Percentiles rank a stretch among this genome's conserved stretches.
Evolutionary conservation across 2,113 vertebrate genomes (phyloP).

Genomic region (Stigmatopora nigra): DNA sequence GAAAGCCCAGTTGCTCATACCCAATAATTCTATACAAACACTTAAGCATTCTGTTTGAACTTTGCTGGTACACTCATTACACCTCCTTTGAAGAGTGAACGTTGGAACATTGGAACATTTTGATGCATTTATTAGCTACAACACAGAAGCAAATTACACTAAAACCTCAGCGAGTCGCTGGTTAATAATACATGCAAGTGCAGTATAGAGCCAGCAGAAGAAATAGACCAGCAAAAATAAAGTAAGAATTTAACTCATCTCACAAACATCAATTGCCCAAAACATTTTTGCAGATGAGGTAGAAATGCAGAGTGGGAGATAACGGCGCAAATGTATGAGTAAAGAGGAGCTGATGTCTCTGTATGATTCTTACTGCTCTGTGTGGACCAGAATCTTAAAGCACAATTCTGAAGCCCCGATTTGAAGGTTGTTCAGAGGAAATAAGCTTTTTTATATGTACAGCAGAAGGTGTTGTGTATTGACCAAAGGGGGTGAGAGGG

Average conservation of each 20-base stretch:
- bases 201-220: constrained; percentile 40
- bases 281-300: constrained; percentile 48
- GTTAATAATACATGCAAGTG: constrained; percentile 63
- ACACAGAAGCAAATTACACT: constrained; percentile 66
- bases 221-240: constrained; percentile 41
- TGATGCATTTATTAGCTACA: constrained; percentile 71
- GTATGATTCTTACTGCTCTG: constrained; percentile 19
- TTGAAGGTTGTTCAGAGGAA: constrained; percentile 30
- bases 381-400: constrained; percentile 24
- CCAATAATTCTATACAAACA: constrained; percentile 65
- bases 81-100: constrained; percentile 68
- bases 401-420: constrained; percentile 18
- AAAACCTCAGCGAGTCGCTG: constrained; percentile 52
- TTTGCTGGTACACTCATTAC: constrained; percentile 63
- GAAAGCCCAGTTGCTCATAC: constrained; percentile 51
- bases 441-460: constrained; percentile 6
- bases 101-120: constrained; percentile 61
- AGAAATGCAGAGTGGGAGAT: constrained; percentile 31
- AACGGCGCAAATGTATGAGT: constrained; percentile 22
- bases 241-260: constrained; percentile 43
- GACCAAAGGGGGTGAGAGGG: neutral
- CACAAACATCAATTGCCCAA: constrained; percentile 45
- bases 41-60: constrained; percentile 73
- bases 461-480: neutral
- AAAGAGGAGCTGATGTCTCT: constrained; percentile 40